Conservation (phyloP, 1,140 invertebrate genomes). For the Solen grandis region DNA sequence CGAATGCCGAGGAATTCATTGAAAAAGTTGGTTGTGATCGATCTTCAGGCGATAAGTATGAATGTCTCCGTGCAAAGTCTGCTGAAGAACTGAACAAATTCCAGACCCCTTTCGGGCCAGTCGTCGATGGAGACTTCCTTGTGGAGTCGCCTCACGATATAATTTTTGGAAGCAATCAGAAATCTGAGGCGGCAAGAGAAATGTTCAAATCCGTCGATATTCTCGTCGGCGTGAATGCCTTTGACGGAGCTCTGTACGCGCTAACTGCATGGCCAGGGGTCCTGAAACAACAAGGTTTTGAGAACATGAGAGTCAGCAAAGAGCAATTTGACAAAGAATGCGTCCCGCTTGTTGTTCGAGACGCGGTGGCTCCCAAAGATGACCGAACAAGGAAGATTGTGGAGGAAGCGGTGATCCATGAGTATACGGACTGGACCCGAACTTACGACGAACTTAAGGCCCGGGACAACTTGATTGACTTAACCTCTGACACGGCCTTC, state of each 20-base stretch:
- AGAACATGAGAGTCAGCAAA: slow-evolving; percentile 5
- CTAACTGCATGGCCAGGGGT: slow-evolving; percentile 3
- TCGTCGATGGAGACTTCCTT: slow-evolving; percentile 50
- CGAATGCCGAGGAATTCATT: slow-evolving; percentile 10
- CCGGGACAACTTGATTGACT: not conserved
- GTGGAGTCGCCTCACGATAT: slow-evolving; percentile 26
- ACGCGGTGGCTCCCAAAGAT: not conserved
- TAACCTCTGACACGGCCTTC: slow-evolving; percentile 7
- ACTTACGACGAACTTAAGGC: not conserved
- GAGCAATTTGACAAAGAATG: slow-evolving; percentile 12
- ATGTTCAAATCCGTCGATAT: slow-evolving; percentile 53
- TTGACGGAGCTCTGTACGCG: slow-evolving; percentile 37
- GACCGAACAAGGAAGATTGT: not conserved
- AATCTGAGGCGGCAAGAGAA: slow-evolving; percentile 7
- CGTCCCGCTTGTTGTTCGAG: slow-evolving; percentile 7
- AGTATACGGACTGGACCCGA: slow-evolving; percentile 15
- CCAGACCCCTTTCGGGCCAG: not conserved
- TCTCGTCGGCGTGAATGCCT: slow-evolving; percentile 38
- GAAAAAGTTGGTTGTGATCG: slow-evolving; percentile 4
- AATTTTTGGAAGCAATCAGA: not conserved
- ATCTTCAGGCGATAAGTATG: too few relatives aligned
- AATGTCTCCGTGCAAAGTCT: not conserved
- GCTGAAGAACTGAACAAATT: not conserved
- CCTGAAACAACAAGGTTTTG: not conserved
- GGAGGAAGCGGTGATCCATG: not conserved